A percentile compares a stretch with the other conserved stretches of the same genome.
Conservation (phyloP, 2,888 invertebrate species). For the Celastrina argiolus region DNA sequence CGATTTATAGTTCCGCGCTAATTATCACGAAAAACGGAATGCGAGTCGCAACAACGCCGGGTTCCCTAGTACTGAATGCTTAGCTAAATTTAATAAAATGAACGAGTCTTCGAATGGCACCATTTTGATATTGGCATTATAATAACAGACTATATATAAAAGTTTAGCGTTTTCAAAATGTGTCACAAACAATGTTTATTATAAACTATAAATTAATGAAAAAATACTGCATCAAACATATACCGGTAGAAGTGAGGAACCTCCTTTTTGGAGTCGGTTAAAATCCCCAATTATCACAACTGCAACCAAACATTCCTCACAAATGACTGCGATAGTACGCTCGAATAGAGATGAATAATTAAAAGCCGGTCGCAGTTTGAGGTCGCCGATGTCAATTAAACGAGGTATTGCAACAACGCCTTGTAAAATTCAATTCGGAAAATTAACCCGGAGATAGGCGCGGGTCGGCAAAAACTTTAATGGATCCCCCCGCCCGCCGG, state of each 20-base stretch:
- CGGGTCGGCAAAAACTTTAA: conserved; percentile 63
- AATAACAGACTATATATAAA: too few relatives aligned
- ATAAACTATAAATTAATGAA: too few relatives aligned
- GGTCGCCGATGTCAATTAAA: conserved; percentile 59
- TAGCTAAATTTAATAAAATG: not conserved
- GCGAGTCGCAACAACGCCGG: not conserved
- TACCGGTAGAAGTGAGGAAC: too few relatives aligned
- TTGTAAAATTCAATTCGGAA: conserved; percentile 62
- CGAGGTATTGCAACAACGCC: conserved; percentile 59
- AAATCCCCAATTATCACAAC: not conserved
- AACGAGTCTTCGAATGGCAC: not conserved
- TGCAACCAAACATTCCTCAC: not conserved
- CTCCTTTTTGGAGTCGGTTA: too few relatives aligned
- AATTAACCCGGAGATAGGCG: conserved; percentile 62
- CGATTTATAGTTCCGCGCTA: conserved; percentile 5
- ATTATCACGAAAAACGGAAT: not conserved
- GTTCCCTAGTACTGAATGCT: too few relatives aligned
- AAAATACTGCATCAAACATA: too few relatives aligned
- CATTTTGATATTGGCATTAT: too few relatives aligned
- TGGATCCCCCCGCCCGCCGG: conserved; percentile 51
- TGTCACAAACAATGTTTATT: too few relatives aligned
- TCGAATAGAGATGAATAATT: conserved; percentile 50
- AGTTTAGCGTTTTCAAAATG: too few relatives aligned
- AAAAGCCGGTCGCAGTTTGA: conserved; percentile 47
- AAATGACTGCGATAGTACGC: conserved; percentile 1